Base-by-base conservation (phyloP, 2,797 vertebrate species). In the Acipenser ruthenus region DNA sequence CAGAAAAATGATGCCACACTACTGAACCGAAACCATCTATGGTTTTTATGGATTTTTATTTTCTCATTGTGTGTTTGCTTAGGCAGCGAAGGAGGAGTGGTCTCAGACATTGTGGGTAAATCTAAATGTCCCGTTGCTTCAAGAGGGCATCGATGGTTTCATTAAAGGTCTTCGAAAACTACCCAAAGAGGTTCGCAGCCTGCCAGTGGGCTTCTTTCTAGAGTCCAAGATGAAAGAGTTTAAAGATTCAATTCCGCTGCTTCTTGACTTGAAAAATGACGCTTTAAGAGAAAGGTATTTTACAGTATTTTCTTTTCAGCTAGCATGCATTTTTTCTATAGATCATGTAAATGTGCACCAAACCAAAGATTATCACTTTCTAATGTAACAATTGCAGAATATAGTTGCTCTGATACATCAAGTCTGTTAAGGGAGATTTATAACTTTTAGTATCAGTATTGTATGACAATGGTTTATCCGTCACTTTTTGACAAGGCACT, bases 191-290 rank as follows among this genome's bases (percentile, higher is more conserved):
- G 89, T 93, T 15, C 90, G 88, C 6, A 77, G 62, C 1, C 67
- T 97, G 69, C 80, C 95, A 0, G 84, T 91, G 8, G 90, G 88
- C 68, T 87, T 83, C 69, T 88, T 92, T 12, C 75, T 99, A 52
- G 95, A 98, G 2, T 79, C 80, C 4, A 93, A 80, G 49, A 84
- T 99, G 93, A 98, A 94, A 70, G 92, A 96, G 0, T 98, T 99
- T 79, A 94, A 79, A 72, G 94, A 96, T 60, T 95, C 95, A 1
- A 80, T 98, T 49, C 95, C 96, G 48, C 83, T 99, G 62, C 80
- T 99, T 56, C 83, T 95, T 23, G 95, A 97, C 78, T 78, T 99
- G 70, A 99, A 98, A 78, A 93, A 95, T 0, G 93, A 97, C 71
- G 93, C 95, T 4, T 83, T 99, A 48, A 89, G 94, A 84, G 92